Base-by-base conservation (phyloP, 2,113 vertebrate species). In the Madoqua kirkii region DNA sequence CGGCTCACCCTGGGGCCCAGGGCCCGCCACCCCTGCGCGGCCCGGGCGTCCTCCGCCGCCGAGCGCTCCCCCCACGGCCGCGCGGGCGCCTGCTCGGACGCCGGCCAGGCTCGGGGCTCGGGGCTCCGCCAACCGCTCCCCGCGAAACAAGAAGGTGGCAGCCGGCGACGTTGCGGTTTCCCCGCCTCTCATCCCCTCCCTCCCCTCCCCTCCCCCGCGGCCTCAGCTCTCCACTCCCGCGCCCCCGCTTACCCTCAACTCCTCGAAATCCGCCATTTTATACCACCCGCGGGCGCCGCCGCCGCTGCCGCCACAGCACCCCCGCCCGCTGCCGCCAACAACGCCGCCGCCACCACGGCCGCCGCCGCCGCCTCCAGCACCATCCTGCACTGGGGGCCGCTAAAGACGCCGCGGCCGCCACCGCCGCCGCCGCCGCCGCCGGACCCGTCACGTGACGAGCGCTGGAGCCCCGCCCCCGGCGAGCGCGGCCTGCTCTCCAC, bases 251-350 rank as follows among this genome's bases (percentile, higher is more conserved):
- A 99, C 99, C 99, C 98, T 99, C 98, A 99, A 98, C 98, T 99
- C 99, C 92, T 99, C 99, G 98, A 98, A 98, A 98, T 99, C 99
- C 99, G 99, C 99, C 99, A 99, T 99, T 99, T 99, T 99, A 98
- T 98, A 97, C 96, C 97, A 91, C 78, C 91, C 96, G 97, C 97
- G 76, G 98, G 91, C 95, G 91, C 97, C 94, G 86, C 64, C 97
- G 84, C 96, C 94, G 97, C 98, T 98, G 97, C 98, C 82, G 82
- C 93, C 97, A 55, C 98, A 79, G 60, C 93, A 92, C 83, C 95
- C 89, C 96, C 97, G 48, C 94, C 96, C 81, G 67, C 90, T 43
- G 85, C 97, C 36, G n/a, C 88, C 89, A 62, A 94, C 82, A 16
- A 88, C 95, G 57, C 91, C 95, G 90, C 96, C 95, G 93, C 97